Evolutionary conservation across 2,888 invertebrate genomes (phyloP).

Genomic region (Athrips mouffetella): DNA sequence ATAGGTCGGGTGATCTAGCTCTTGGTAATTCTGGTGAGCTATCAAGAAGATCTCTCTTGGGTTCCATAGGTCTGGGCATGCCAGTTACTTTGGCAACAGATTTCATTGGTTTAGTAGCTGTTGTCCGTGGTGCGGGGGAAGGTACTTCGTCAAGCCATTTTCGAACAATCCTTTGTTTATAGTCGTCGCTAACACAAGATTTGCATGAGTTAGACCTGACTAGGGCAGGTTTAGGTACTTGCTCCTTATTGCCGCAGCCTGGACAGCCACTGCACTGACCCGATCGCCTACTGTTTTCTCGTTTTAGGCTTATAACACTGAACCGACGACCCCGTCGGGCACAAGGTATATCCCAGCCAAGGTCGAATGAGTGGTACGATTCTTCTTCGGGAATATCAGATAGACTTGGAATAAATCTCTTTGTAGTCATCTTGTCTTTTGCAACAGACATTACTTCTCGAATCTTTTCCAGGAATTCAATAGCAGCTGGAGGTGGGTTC

Average conservation of each 20-base stretch:
- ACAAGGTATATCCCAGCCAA: constrained; percentile 70
- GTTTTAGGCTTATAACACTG: constrained; percentile 79
- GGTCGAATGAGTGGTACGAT: constrained; percentile 64
- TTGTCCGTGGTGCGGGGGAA: constrained; percentile 32
- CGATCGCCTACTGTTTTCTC: constrained; percentile 79
- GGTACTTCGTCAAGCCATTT: constrained; percentile 88
- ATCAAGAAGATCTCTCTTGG: constrained; percentile 37
- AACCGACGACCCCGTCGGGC: constrained; percentile 72
- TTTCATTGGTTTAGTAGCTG: constrained; percentile 43
- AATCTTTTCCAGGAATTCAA: constrained; percentile 92
- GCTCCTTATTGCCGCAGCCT: constrained; percentile 75
- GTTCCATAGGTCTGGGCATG: constrained; percentile 55
- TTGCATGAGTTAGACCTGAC: constrained; percentile 75
- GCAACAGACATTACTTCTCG: constrained; percentile 93
- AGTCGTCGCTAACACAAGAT: constrained; percentile 79
- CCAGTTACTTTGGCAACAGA: constrained; percentile 66
- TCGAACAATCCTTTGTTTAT: constrained; percentile 85
- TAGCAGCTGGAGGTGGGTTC: constrained; percentile 93
- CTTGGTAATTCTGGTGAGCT: constrained; percentile 32
- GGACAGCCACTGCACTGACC: constrained; percentile 82
- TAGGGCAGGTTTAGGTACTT: constrained; percentile 47
- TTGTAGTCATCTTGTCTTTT: constrained; percentile 90
- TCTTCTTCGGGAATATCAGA: constrained; percentile 90
- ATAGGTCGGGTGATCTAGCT: not conserved
- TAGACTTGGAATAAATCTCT: constrained; percentile 87